A percentile compares a stretch with the other conserved stretches of the same genome.
Evolutionary conservation across 1,140 invertebrate species (phyloP).

Genomic region (Penaeus japonicus): DNA sequence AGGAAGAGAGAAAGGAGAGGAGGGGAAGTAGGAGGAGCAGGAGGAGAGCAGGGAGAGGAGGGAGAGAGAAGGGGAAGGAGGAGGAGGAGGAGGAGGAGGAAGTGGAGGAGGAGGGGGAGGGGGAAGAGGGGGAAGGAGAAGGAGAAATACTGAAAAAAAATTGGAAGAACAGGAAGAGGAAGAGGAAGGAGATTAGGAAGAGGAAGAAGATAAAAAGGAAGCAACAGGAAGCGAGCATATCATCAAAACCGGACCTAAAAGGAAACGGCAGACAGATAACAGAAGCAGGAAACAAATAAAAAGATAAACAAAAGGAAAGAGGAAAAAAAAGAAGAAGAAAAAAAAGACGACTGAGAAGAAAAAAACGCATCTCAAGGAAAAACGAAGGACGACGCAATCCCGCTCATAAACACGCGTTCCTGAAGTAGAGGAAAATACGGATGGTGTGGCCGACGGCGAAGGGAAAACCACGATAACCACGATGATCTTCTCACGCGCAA

Average conservation of each 20-base stretch:
- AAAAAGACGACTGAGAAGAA: background rate
- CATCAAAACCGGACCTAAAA: too few species aligned
- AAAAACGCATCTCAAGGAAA: too few species aligned
- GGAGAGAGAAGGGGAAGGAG: background rate
- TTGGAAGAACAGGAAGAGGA: background rate
- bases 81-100: constrained; percentile 2
- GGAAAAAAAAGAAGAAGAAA: background rate
- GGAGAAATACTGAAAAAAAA: background rate
- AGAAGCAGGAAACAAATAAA: too few species aligned
- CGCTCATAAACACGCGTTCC: too few species aligned
- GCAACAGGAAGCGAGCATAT: too few species aligned
- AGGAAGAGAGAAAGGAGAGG: background rate
- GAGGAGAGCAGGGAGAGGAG: background rate
- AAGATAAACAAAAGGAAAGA: too few species aligned
- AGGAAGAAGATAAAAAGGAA: background rate
- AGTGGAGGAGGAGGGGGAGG: constrained; percentile 1
- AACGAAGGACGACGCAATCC: too few species aligned
- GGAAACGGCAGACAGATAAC: too few species aligned
- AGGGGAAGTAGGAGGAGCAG: background rate
- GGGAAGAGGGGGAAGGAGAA: background rate
- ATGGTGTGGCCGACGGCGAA: too few species aligned
- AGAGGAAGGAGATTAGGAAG: background rate
- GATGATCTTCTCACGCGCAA: too few species aligned
- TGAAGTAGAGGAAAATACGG: too few species aligned
- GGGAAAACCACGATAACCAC: too few species aligned